Evolutionary conservation across 2,113 vertebrate species (phyloP).

Genomic region (Stegostoma tigrinum): DNA sequence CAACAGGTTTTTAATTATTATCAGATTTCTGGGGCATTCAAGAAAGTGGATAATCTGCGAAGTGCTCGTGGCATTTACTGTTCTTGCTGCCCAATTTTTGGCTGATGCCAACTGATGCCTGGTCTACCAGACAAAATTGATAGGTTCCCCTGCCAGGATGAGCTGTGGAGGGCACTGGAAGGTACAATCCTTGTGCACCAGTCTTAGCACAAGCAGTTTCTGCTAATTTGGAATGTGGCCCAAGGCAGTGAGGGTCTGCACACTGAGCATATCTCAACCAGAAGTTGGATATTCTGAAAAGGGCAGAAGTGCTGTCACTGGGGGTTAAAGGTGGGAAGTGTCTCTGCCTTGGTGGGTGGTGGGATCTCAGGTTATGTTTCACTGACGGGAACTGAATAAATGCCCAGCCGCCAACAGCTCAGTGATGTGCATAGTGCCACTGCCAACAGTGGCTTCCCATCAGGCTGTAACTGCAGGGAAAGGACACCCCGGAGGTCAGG

Average conservation of each 20-base stretch:
- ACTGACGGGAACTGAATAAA: no score
- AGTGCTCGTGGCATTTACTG: neutral
- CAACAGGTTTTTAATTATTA: no score
- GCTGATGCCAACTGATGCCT: neutral
- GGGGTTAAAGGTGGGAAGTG: no score
- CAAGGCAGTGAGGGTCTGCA: neutral
- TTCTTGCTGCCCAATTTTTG: neutral
- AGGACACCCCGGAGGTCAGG: neutral
- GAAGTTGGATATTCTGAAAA: neutral
- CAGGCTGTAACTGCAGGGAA: neutral
- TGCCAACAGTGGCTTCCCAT: no score
- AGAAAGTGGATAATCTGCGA: neutral
- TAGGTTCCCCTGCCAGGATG: neutral
- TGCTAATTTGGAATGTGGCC: neutral
- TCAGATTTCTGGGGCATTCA: no score
- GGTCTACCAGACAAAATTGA: neutral
- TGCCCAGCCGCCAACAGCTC: neutral
- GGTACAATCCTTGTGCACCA: neutral
- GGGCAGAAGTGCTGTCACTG: neutral
- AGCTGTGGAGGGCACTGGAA: neutral
- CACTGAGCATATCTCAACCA: neutral
- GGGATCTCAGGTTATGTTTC: no score
- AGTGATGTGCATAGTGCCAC: neutral
- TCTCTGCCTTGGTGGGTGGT: no score
- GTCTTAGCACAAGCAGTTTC: neutral